Base-by-base conservation (phyloP, 1,140 invertebrate species). In the Limonius californicus region DNA sequence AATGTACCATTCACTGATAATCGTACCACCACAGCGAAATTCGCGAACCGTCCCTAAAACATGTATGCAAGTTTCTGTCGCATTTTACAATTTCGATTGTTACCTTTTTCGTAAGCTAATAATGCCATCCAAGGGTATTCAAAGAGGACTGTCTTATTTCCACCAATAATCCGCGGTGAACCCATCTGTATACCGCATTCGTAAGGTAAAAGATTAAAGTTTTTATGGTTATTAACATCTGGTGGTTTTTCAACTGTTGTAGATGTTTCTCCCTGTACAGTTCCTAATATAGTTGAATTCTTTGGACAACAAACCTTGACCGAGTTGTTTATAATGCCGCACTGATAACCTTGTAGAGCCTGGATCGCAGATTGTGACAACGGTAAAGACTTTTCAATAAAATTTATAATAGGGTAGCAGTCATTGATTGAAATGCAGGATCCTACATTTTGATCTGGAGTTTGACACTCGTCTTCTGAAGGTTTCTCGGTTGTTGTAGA, bases 101-200 rank as follows among this genome's bases (percentile, higher is more conserved):
- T 74, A 81, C 80, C 68, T 59, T 73, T 78, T 16, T 78, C 64
- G 55, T 87, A 86, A 0, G 78, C 75, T 6, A 88, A 67, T 0
- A 87, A 71, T 0, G 82, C 84, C 85, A 87, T 87, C 86, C 86
- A 88, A 0, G 86, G 85, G 9, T 27, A 27, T 61, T 87, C 83
- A 58, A 80, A 81, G 1, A 87, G 62, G 1, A 70, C 70, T 0
- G 85, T 84, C 61, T 78, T 78, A 18, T 83, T 80, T 0, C 85
- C 86, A 9, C 82, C 80, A 16, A 81, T 68, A 27, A 88, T 82
- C 66, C 74, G 82, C 16, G 79, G 69, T 19, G 72, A 57, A 2
- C 61, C 68, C n/a, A 62, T 57, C 0, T 78, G 18, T 0, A 68
- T 63, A 0, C 82, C 81, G 30, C 83, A 84, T 0, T 62, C 54